A percentile compares a stretch with the other conserved stretches of the same genome.
Conservation (phyloP, 2,113 vertebrate genomes). For the Bambusicola thoracicus region DNA sequence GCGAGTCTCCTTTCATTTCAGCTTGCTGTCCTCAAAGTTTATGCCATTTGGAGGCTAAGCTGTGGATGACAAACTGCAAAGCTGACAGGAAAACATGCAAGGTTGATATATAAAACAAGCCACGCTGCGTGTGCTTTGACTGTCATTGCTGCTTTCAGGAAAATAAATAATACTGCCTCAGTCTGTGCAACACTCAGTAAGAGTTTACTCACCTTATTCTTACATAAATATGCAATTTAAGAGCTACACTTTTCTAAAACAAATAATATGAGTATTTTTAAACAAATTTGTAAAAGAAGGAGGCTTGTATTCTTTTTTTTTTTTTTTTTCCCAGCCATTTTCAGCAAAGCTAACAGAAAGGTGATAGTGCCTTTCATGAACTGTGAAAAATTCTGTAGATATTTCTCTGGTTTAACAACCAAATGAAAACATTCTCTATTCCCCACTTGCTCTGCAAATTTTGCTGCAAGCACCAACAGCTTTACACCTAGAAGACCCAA, state of each 20-base stretch:
- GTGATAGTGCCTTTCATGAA: slow-evolving; percentile 28
- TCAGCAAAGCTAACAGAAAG: slow-evolving; percentile 33
- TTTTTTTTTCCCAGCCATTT: background rate
- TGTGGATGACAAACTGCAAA: slow-evolving; percentile 50
- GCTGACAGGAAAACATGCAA: slow-evolving; percentile 50
- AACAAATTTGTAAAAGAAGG: background rate
- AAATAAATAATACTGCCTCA: background rate
- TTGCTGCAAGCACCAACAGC: slow-evolving; percentile 53
- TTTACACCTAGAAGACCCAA: slow-evolving; percentile 56
- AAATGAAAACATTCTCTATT: slow-evolving; percentile 33
- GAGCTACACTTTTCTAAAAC: background rate
- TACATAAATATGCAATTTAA: background rate
- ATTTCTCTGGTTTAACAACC: slow-evolving; percentile 35
- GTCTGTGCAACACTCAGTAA: background rate
- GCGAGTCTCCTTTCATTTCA: slow-evolving; percentile 28
- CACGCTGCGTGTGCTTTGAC: background rate
- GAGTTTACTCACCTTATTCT: background rate
- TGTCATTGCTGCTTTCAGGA: slow-evolving; percentile 14
- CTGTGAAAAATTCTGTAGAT: slow-evolving; percentile 37
- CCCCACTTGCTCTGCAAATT: slow-evolving; percentile 25
- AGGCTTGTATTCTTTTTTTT: background rate
- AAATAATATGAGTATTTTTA: background rate
- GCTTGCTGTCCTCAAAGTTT: slow-evolving; percentile 46
- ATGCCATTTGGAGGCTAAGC: slow-evolving; percentile 36
- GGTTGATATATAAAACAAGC: slow-evolving; percentile 42